These are phyloP conservation scores for Strigamia crassipes DNA, from an alignment of 2,888 invertebrate species.

Conservation along the genomic window DNA sequence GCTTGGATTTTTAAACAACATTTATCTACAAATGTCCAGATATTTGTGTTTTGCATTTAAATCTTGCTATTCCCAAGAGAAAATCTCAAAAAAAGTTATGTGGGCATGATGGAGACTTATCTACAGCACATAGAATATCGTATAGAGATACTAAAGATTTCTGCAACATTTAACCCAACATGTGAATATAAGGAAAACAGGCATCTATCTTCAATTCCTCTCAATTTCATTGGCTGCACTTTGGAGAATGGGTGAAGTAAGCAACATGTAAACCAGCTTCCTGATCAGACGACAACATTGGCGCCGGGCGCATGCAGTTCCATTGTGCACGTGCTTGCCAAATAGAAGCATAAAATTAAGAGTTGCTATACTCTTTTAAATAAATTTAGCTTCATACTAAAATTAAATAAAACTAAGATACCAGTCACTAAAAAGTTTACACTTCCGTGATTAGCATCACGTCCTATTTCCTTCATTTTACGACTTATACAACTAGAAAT, in stretches of 20 bases:
- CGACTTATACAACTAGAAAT: background rate
- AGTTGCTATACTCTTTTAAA: background rate
- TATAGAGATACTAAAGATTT: background rate
- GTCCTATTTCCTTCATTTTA: background rate
- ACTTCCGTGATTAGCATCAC: too few species aligned
- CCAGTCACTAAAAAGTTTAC: too few species aligned
- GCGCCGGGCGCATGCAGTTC: slow-evolving; percentile 10
- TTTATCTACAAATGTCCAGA: too few species aligned
- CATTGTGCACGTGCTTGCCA: background rate
- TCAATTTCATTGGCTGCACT: slow-evolving; percentile 22
- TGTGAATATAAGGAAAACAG: slow-evolving; percentile 1
- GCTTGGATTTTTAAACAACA: too few species aligned
- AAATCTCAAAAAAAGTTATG: background rate
- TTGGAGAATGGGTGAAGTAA: background rate
- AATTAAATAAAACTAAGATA: background rate
- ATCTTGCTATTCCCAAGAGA: background rate
- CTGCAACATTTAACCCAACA: slow-evolving; percentile 9
- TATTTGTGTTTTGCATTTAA: too few species aligned
- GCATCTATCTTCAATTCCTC: slow-evolving; percentile 20
- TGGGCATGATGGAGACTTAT: background rate
- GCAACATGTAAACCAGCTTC: slow-evolving; percentile 22
- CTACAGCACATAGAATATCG: background rate
- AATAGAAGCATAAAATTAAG: slow-evolving; percentile 26
- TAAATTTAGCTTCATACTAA: background rate
- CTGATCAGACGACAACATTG: slow-evolving; percentile 12